Base-by-base conservation (phyloP, 1,140 invertebrate genomes). In the Drosophila lacertosa region DNA sequence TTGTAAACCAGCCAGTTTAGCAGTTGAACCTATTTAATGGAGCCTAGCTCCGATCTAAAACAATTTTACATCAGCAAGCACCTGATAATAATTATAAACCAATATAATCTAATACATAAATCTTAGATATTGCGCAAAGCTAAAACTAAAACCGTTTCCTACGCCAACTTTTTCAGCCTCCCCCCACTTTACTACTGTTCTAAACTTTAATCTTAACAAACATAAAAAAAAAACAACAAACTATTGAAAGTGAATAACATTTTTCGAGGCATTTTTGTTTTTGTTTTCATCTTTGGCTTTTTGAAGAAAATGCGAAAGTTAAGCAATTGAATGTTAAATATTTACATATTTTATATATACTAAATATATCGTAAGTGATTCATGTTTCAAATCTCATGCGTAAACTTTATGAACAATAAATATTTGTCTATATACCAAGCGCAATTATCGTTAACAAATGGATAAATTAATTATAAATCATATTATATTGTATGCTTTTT, bases 151-250 rank as follows among this genome's bases (percentile, higher is more conserved):
- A 47, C 16, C 42, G 42, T 69, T 69, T 69, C 66, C 66, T 69
- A 69, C 66, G 59, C 66, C 66, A 69, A 69, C 59, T 69, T 69
- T 65, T 55, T 54, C 24, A 54, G 50, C 50, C 50, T 64, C 59
- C 66, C 45, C 55, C 37, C 22, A 67, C 11, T 57, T 42, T 24
- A 54, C 22, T 13, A 16, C 26, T 16, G 20, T 45, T 35, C 35
- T 37, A 22, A 20, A 33, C 18, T 11, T 13, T n/a, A 26, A 47
- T 53, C 33, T 4, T 15, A 32, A 47, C 35, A 10, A 39, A 39
- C 6, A 15, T 5, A n/a, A 16, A 40, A 40, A 0, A 10, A 13
- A 13, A 10, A 32, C 1, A 48, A 29, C 29, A 20, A 44, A 40
- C 4, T 13, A 60, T 3, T 10, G 16, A 37, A 24, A 39, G 29